Conservation (phyloP, 1,140 invertebrate genomes). For the Coenobita brevimanus region DNA sequence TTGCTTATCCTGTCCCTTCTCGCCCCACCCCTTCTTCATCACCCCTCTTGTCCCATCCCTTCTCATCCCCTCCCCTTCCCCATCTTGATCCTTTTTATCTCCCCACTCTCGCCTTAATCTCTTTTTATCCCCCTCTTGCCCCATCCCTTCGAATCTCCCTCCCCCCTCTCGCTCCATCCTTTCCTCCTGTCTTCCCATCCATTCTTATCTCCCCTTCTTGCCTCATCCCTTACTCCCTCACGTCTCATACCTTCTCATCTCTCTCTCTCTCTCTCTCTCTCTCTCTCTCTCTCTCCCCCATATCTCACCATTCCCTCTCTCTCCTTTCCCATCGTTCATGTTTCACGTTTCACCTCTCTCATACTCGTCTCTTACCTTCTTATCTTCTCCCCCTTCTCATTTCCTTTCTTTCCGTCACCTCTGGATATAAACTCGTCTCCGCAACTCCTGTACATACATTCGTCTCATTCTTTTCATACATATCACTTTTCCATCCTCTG, state of each 20-base stretch:
- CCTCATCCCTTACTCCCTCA: not conserved
- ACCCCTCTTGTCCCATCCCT: too few relatives aligned
- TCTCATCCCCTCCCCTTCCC: too few relatives aligned
- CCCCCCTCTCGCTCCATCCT: not conserved
- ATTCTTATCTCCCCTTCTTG: not conserved
- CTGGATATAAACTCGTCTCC: too few relatives aligned
- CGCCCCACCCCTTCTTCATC: too few relatives aligned
- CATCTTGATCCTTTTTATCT: too few relatives aligned
- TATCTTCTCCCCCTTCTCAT: not conserved
- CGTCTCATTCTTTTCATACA: too few relatives aligned
- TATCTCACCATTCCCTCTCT: not conserved
- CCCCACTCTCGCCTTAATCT: too few relatives aligned
- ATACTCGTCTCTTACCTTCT: not conserved
- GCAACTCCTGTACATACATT: too few relatives aligned
- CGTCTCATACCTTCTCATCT: not conserved
- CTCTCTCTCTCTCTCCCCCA: conserved; percentile 14
- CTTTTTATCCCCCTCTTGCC: not conserved
- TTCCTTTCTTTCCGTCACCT: too few relatives aligned
- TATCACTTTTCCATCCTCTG: too few relatives aligned
- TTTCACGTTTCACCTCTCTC: not conserved
- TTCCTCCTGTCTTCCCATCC: not conserved
- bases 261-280: conserved; percentile 6
- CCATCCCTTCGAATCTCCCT: not conserved
- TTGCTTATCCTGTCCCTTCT: too few relatives aligned
- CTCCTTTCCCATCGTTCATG: not conserved